Evolutionary conservation across 2,797 vertebrate genomes (phyloP).

Genomic region (Pitangus sulphuratus): DNA sequence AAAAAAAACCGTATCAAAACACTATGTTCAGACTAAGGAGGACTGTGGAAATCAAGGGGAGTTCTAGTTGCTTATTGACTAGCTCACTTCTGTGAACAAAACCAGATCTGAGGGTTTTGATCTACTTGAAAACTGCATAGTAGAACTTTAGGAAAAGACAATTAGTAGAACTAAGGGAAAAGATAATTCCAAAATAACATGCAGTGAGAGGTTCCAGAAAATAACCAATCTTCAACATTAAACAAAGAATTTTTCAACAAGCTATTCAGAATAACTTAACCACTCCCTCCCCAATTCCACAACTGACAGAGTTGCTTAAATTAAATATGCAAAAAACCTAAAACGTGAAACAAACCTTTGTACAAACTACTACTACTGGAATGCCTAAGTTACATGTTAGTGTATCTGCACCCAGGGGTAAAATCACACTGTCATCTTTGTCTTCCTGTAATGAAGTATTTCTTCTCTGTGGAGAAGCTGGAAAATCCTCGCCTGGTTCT

Average conservation of each 20-base stretch:
- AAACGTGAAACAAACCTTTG: slow-evolving; percentile 85
- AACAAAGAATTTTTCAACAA: neutral
- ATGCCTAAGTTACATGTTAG: slow-evolving; percentile 96
- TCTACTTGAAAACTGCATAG: neutral
- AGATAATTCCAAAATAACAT: neutral
- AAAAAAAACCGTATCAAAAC: neutral
- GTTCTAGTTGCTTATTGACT: neutral
- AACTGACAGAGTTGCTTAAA: neutral
- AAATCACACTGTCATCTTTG: slow-evolving; percentile 90
- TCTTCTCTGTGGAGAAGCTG: slow-evolving; percentile 91
- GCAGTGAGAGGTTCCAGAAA: neutral
- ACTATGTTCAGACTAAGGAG: neutral
- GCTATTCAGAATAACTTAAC: neutral
- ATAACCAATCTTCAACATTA: neutral
- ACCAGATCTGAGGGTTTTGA: neutral
- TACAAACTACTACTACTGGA: slow-evolving; percentile 95
- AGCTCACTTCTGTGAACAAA: neutral
- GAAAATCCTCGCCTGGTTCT: slow-evolving; percentile 93
- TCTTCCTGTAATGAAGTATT: slow-evolving; percentile 82
- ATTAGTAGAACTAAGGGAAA: neutral
- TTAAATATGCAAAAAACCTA: neutral
- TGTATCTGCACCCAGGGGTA: slow-evolving; percentile 94
- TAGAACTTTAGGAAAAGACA: neutral
- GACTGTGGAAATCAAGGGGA: neutral
- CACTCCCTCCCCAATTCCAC: neutral